A percentile compares a stretch with the other conserved stretches of the same genome.
Evolutionary conservation across 1,140 invertebrate genomes (phyloP).

Genomic region (Limonius californicus): DNA sequence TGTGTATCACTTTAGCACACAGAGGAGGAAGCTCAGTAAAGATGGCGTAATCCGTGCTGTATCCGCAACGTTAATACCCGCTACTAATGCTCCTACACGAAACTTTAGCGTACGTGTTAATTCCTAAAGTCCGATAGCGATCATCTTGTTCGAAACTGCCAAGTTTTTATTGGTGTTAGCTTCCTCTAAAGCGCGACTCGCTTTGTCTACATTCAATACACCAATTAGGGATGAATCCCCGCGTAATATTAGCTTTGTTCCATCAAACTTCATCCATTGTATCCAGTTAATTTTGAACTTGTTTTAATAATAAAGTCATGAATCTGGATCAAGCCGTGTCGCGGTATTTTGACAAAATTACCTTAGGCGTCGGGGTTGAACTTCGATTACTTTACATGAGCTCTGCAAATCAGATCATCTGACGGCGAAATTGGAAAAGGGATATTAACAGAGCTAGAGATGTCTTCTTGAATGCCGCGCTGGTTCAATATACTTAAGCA

Average conservation of each 20-base stretch:
- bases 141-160: slow-evolving; percentile 1
- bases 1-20: neutral
- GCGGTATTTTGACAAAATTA: slow-evolving; percentile 5
- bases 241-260: neutral
- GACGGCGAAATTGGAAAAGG: slow-evolving; percentile 1
- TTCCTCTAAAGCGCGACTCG: neutral
- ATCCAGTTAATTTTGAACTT: neutral
- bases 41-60: neutral
- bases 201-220: neutral
- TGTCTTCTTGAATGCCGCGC: neutral
- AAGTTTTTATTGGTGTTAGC: neutral
- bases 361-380: neutral
- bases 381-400: slow-evolving; percentile 7
- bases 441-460: neutral
- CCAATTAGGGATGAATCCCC: neutral
- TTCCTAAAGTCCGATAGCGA: slow-evolving; percentile 9
- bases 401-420: slow-evolving; percentile 5
- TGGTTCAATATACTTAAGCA: neutral
- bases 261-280: neutral
- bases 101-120: slow-evolving; percentile 12
- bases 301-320: neutral
- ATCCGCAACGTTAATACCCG: neutral
- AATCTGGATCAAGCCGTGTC: neutral
- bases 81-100: neutral
- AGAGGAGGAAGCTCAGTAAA: neutral